phyloP scores from a whole-genome alignment of 2,888 invertebrate genomes.

The Eupeodes luniger region DNA sequence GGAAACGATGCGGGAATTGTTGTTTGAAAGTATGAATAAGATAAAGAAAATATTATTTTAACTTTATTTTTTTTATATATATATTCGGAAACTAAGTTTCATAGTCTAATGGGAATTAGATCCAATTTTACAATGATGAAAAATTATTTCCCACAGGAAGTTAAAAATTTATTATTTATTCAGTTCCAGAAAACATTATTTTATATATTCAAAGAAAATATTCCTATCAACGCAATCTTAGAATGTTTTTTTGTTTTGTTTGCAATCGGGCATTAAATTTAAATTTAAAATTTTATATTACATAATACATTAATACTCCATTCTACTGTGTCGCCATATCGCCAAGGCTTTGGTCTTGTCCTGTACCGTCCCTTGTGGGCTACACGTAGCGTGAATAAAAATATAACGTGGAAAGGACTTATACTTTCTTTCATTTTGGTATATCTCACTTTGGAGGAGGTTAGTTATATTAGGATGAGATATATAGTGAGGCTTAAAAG shows the following conservation, averaged over 20 bases:
- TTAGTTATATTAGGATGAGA: no score
- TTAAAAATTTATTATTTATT: not conserved
- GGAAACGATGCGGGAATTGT: not conserved
- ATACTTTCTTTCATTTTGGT: not conserved
- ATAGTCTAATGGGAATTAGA: not conserved
- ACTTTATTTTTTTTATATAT: no score
- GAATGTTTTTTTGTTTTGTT: not conserved
- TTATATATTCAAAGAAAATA: not conserved
- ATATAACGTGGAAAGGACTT: not conserved
- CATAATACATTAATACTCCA: not conserved
- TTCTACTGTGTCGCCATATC: not conserved
- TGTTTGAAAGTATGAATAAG: not conserved
- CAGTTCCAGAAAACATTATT: not conserved
- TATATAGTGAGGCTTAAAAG: not conserved
- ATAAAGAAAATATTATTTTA: no score
- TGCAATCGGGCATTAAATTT: not conserved
- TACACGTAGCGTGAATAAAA: constrained; percentile 7
- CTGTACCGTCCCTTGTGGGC: not conserved
- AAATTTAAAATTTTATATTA: not conserved
- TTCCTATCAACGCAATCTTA: not conserved
- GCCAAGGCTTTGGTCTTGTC: not conserved
- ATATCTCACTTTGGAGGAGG: not conserved
- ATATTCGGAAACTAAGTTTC: not conserved
- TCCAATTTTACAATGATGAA: constrained; percentile 2
- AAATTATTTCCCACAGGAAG: constrained; percentile 1